Percentiles rank a stretch among this genome's conserved stretches.
These are phyloP conservation scores for Numenius arquata DNA, from an alignment of 2,113 vertebrate genomes.

Conservation along the genomic window DNA sequence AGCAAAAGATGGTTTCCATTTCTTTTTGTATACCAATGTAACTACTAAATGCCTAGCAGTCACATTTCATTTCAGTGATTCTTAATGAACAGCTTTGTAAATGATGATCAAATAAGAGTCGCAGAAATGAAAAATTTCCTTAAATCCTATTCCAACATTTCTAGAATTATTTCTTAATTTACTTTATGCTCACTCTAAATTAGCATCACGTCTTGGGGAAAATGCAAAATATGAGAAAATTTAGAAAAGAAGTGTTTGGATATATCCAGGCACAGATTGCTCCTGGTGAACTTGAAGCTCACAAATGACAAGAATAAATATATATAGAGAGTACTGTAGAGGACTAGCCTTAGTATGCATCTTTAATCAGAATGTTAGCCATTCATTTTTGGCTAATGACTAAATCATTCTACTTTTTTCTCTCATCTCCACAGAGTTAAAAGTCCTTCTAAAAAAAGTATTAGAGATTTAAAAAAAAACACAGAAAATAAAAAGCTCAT, in stretches of 20 bases:
- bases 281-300: background rate
- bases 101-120: background rate
- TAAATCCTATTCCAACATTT: background rate
- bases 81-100: background rate
- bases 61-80: background rate
- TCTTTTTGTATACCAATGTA: background rate
- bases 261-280: background rate
- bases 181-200: background rate
- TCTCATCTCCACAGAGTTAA: background rate
- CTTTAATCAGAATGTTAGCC: background rate
- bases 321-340: background rate
- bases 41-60: background rate
- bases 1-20: background rate
- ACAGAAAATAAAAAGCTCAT: background rate
- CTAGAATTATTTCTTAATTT: background rate
- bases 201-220: background rate
- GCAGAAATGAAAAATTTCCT: background rate
- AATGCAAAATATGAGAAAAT: background rate
- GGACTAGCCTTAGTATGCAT: background rate
- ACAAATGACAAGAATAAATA: background rate
- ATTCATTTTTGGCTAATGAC: background rate
- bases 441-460: background rate
- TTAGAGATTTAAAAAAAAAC: background rate
- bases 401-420: background rate
- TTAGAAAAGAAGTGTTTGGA: background rate